These are phyloP conservation scores for Drosophila novamexicana DNA, from an alignment of 1,140 invertebrate species.

Conservation along the genomic window DNA sequence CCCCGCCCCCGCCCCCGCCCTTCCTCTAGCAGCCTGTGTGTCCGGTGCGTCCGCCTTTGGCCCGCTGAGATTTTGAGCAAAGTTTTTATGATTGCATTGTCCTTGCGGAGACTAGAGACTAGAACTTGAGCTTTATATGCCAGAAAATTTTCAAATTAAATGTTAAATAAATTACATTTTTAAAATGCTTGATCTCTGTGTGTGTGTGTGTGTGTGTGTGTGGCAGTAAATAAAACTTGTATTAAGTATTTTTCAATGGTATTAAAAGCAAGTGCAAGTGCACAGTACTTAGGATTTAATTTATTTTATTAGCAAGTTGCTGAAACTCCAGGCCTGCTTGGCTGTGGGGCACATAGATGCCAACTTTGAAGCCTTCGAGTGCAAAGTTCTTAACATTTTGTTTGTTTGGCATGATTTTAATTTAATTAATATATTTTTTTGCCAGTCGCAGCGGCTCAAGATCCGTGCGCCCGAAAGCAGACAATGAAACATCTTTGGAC, in stretches of 20 bases:
- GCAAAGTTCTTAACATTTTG: conserved; percentile 18
- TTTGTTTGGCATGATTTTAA: conserved; percentile 35
- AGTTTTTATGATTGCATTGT: conserved; percentile 21
- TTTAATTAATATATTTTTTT: conserved; percentile 65
- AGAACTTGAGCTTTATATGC: conserved; percentile 1
- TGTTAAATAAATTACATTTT: conserved; percentile 57
- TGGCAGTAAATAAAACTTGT: background rate
- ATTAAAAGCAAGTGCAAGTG: conserved; percentile 23
- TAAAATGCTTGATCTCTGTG: conserved; percentile 28
- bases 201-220: too few species aligned
- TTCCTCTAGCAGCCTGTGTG: background rate
- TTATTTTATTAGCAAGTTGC: conserved; percentile 65
- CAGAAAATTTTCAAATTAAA: conserved; percentile 51
- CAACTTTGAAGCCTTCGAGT: conserved; percentile 18
- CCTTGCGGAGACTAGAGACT: background rate
- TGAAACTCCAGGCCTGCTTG: background rate
- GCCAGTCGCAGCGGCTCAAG: background rate
- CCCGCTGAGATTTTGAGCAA: conserved; percentile 6
- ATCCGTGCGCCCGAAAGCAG: conserved; percentile 7
- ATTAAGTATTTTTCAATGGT: conserved; percentile 31
- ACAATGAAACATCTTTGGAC: conserved; percentile 20
- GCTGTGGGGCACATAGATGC: background rate
- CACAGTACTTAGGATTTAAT: conserved; percentile 48
- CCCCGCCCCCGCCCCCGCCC: too few species aligned
- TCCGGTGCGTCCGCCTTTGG: conserved; percentile 7